Evolutionary conservation across 2,888 invertebrate species (phyloP), one percentile per base, ranked within the genome.

Genomic region (Lasioglossum figueresi): DNA sequence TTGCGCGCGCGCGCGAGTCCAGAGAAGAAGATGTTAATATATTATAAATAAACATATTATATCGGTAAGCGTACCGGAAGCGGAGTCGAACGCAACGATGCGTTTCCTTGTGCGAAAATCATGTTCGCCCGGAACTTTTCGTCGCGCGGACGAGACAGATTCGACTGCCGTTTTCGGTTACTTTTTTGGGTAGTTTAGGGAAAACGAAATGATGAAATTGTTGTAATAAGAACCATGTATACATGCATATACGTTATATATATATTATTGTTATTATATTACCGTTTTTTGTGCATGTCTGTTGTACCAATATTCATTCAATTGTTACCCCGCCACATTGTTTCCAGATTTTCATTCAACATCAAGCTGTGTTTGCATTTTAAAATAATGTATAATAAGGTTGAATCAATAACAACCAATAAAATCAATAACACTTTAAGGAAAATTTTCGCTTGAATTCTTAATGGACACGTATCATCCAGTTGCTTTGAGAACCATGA

Each of bases 161-260:
- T 79, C 79, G 56, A 66, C 78, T 56, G 63, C 68, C 79, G 52
- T 84, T 89, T 88, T 75, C 89, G 91, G 90, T 90, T 91, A 91
- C 90, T 71, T 79, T 56, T 93, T 84, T 91, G 92, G 93, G 92
- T 94, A 94, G 92, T 87, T 82, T 93, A 93, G 90, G 83, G 87
- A 88, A 87, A 87, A 88, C 83, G 82, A 88, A 91, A 89, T 84
- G 88, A 91, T 90, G 90, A 93, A 92, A 91, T 93, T 92, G 92
- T 92, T 94, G 92, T 93, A 93, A 93, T 93, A 92, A 93, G 88
- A 93, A 88, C 76, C 91, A 91, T 91, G 91, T 90, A 91, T 84
- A 88, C 89, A 90, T 85, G 78, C 85, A 90, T 88, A 89, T 86
- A 90, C 80, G 87, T 91, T 90, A 91, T 90, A 89, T 82, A 88